phyloP scores from a whole-genome alignment of 2,113 vertebrate species.

The Tupaia tana region DNA sequence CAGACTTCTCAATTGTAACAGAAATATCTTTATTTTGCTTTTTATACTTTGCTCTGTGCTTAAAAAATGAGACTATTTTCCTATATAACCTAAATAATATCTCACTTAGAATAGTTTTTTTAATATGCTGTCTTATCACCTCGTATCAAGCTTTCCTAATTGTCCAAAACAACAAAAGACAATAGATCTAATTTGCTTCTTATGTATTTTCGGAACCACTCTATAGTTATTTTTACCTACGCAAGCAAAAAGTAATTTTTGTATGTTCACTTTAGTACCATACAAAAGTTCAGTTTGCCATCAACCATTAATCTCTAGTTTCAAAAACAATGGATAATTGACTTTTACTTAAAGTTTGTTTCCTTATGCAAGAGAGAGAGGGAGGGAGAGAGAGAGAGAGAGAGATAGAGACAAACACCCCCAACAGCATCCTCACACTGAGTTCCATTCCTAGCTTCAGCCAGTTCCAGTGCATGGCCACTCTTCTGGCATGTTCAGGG shows the following conservation, averaged over 20 bases:
- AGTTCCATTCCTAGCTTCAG: no score
- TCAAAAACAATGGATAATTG: background rate
- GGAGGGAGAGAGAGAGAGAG: no score
- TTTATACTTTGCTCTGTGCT: background rate
- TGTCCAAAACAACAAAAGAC: background rate
- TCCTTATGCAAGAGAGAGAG: no score
- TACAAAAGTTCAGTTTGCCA: background rate
- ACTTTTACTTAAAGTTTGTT: no score
- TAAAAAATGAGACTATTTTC: background rate
- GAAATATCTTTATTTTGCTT: background rate
- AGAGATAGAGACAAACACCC: no score
- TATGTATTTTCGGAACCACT: background rate
- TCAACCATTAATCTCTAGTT: background rate
- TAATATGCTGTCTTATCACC: background rate
- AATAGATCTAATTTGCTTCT: background rate
- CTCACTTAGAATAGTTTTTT: constrained; percentile 4
- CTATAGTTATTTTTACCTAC: background rate
- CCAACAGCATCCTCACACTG: no score
- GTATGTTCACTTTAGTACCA: background rate
- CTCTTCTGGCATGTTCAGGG: no score
- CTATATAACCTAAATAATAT: background rate
- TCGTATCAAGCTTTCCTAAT: background rate
- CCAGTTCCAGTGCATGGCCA: no score
- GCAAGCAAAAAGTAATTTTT: background rate
- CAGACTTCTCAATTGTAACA: background rate